phyloP scores from a whole-genome alignment of 1,140 invertebrate genomes.

The Hestina assimilis region DNA sequence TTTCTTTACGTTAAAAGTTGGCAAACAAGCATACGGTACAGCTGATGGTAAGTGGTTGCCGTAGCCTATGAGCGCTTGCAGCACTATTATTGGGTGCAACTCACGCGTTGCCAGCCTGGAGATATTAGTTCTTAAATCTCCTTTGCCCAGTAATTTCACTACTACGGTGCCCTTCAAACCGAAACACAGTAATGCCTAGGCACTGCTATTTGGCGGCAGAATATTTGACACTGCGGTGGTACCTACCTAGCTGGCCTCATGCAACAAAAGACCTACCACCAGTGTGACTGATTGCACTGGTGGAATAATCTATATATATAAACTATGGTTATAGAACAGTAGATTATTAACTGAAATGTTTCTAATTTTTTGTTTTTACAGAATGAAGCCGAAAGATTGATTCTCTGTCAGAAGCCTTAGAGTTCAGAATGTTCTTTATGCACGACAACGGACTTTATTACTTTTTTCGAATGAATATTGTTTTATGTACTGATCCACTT shows the following conservation, averaged over 20 bases:
- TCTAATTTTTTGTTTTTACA: constrained; percentile 32
- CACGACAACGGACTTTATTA: not conserved
- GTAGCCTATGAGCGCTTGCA: not conserved
- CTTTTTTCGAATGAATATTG: not conserved
- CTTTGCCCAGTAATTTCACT: too few relatives aligned
- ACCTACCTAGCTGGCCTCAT: too few relatives aligned
- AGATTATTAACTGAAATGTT: not conserved
- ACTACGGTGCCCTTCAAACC: too few relatives aligned
- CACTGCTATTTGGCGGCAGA: too few relatives aligned
- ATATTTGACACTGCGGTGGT: too few relatives aligned
- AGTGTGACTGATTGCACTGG: too few relatives aligned
- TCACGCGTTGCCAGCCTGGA: too few relatives aligned
- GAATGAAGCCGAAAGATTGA: constrained; percentile 58
- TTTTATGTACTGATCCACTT: not conserved
- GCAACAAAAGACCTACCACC: too few relatives aligned
- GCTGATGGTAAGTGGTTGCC: not conserved
- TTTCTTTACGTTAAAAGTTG: not conserved
- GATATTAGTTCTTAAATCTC: too few relatives aligned
- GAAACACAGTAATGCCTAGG: too few relatives aligned
- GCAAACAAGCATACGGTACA: not conserved
- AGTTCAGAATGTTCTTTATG: not conserved
- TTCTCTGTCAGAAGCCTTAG: constrained; percentile 57
- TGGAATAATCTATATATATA: too few relatives aligned
- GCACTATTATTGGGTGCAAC: too few relatives aligned
- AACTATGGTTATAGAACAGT: not conserved